Evolutionary conservation across 2,888 invertebrate genomes (phyloP), one percentile per base, ranked within the genome.

Genomic region (Magallana nippona): DNA sequence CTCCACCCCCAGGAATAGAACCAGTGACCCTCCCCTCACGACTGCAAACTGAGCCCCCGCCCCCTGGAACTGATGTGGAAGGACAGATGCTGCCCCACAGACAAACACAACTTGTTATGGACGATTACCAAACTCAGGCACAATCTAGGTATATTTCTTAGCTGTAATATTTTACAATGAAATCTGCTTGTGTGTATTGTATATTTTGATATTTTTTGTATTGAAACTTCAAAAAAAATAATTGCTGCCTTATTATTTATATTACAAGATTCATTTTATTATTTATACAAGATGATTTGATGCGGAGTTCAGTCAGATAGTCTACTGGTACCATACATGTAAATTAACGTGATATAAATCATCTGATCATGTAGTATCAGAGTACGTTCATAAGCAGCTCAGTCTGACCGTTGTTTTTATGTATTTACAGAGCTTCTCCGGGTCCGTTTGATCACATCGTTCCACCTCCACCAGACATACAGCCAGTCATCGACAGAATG

Each of bases 401-500:
- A 44, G 44, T 44, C 8, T 44, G 44, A 44, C 44, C 5, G 0
- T 44, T 10, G 44, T 44, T 44, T 5, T 44, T 0, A 44, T 55
- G n/a, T 32, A 32, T 79, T 55, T 79, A 13, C 19, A 58, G 82
- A 55, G 82, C n/a, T 71, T 82, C 82, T 17, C 79, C 62, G 27
- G 32, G 55, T 55, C 44, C 83, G 77, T 79, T 60, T 78, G 78
- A 79, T 57, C 78, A 89, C 80, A 90, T 92, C 55, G 88, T 92
- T 13, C 94, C 94, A 1, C 98, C 98, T 0, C 96, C 98, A 0
- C 96, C 96, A 5, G 98, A 98, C 90, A 95, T 97, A 0, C 96
- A 97, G 92, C 95, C 97, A 27, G 97, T 99, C 11, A 97, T 99
- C 84, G 98, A 98, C 94, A 98, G 98, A 94, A 98, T 99, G 96